Percentiles rank a stretch among this genome's conserved stretches.
phyloP scores from a whole-genome alignment of 2,113 vertebrate species.

The Ophiodon elongatus region DNA sequence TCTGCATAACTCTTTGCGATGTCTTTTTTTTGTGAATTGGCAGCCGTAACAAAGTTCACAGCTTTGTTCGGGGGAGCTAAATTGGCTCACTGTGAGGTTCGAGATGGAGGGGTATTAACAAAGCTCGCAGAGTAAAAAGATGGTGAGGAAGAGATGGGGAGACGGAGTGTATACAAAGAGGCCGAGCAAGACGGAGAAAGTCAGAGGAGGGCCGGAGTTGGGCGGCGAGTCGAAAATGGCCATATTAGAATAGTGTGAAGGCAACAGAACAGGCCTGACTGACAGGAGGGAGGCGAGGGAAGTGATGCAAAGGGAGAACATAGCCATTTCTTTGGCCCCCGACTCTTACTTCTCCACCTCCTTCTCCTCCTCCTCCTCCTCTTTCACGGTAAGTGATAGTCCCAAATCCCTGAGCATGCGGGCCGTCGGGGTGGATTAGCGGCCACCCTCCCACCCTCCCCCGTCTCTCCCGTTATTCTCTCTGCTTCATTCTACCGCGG shows the following conservation, averaged over 20 bases:
- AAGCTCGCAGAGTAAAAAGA: slow-evolving; percentile 37
- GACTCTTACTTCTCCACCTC: slow-evolving; percentile 35
- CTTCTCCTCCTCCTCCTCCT: slow-evolving; percentile 44
- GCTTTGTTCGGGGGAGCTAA: slow-evolving; percentile 43
- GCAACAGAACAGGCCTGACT: slow-evolving; percentile 25
- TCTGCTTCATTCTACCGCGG: slow-evolving; percentile 43
- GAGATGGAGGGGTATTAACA: slow-evolving; percentile 53
- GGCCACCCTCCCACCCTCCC: no score
- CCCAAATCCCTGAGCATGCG: slow-evolving; percentile 57
- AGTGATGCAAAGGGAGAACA: slow-evolving; percentile 28
- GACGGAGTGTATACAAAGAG: slow-evolving; percentile 11
- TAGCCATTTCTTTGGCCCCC: slow-evolving; percentile 22
- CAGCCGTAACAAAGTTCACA: slow-evolving; percentile 49
- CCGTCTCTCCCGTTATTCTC: slow-evolving; percentile 60
- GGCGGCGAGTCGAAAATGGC: slow-evolving; percentile 7
- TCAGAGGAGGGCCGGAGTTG: background rate
- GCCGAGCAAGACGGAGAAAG: slow-evolving; percentile 1
- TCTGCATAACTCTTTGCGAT: slow-evolving; percentile 35
- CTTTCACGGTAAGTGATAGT: slow-evolving; percentile 62
- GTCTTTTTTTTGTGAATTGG: slow-evolving; percentile 51
- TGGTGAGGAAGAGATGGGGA: slow-evolving; percentile 25
- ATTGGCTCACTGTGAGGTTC: slow-evolving; percentile 46
- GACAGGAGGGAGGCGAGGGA: slow-evolving; percentile 35
- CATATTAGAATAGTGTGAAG: slow-evolving; percentile 11
- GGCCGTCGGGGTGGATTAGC: slow-evolving; percentile 73